Conservation (phyloP, 1,140 invertebrate genomes). For the Ephestia elutella region DNA sequence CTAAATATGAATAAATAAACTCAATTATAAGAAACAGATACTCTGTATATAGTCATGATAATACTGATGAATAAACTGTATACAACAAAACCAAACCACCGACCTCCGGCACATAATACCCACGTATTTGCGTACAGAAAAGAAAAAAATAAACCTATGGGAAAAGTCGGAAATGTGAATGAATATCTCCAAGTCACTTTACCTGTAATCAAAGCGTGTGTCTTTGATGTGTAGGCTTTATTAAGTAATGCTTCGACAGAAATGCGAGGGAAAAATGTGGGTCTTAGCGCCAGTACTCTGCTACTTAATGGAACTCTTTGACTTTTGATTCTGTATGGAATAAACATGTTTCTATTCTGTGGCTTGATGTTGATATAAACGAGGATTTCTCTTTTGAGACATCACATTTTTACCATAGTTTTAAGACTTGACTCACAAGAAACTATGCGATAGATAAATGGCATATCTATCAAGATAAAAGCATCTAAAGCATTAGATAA, state of each 20-base stretch:
- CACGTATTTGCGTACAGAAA: background rate
- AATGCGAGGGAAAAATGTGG: background rate
- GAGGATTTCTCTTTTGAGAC: background rate
- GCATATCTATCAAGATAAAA: too few species aligned
- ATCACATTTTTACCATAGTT: background rate
- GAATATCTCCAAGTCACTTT: slow-evolving; percentile 7
- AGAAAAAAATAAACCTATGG: background rate
- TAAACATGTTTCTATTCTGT: background rate
- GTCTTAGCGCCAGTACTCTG: background rate
- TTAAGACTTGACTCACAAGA: too few species aligned
- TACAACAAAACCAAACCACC: too few species aligned
- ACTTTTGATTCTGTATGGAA: background rate
- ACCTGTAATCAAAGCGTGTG: slow-evolving; percentile 3
- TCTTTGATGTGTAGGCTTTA: background rate
- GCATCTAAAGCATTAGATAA: too few species aligned
- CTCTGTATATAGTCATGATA: background rate
- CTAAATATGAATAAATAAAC: too few species aligned
- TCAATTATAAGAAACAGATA: too few species aligned
- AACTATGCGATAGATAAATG: too few species aligned
- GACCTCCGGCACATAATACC: too few species aligned
- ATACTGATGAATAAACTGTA: too few species aligned
- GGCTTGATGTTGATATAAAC: background rate
- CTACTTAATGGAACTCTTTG: background rate
- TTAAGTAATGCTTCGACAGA: background rate
- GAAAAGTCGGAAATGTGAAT: background rate